phyloP scores from a whole-genome alignment of 2,888 invertebrate genomes.

The Temnothorax ravouxi region DNA sequence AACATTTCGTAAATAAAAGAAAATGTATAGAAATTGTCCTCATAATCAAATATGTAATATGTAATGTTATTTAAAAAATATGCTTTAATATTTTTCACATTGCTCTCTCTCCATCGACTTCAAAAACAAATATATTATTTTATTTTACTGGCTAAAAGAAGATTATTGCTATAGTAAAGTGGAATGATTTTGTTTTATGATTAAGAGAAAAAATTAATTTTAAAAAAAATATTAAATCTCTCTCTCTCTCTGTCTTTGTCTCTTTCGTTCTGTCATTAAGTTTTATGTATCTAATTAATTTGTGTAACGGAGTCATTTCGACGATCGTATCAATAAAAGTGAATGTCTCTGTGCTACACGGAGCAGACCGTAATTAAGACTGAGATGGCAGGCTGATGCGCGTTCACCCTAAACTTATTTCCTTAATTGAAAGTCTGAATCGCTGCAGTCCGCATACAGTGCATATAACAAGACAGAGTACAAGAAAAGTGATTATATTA shows the following conservation, averaged over 20 bases:
- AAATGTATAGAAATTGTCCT: background rate
- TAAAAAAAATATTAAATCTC: constrained; percentile 1
- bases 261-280: background rate
- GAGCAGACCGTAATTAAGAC: constrained; percentile 73
- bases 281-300: constrained; percentile 34
- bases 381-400: constrained; percentile 58
- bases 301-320: constrained; percentile 37
- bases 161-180: background rate
- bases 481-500: constrained; percentile 27
- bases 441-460: constrained; percentile 40
- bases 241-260: background rate
- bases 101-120: background rate
- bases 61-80: background rate
- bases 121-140: constrained; percentile 1
- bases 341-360: constrained; percentile 42
- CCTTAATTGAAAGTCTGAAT: constrained; percentile 75
- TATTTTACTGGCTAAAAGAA: background rate
- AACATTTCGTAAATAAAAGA: background rate
- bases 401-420: constrained; percentile 73
- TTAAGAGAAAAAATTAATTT: background rate
- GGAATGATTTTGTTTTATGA: background rate
- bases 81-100: background rate
- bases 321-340: constrained; percentile 42
- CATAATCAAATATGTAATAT: background rate
- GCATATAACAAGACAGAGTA: background rate